Base-by-base conservation (phyloP, 2,888 invertebrate species). In the Hemithea aestivaria region DNA sequence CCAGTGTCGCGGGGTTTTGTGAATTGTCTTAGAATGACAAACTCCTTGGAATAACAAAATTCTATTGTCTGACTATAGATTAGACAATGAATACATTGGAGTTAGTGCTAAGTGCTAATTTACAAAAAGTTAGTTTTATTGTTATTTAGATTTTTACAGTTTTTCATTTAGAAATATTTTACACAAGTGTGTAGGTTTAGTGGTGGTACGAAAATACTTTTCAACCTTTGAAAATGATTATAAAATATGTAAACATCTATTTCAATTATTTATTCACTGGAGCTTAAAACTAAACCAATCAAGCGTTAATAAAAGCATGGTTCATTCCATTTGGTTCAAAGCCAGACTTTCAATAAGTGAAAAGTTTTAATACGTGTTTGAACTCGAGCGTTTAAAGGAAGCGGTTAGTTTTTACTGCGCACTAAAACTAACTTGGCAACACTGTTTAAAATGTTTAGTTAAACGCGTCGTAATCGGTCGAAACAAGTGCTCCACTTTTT, bases 371-470 rank as follows among this genome's bases (percentile, higher is more conserved):
- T 40, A 27, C 34, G 37, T 35, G 32, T 39, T 46, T 40, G 41
- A 46, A 42, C 33, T 31, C 6, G 29, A 36, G 40, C 44, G 24
- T 45, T 44, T 35, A 35, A 51, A 58, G 60, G 56, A 59, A 59
- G 48, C 45, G 55, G 61, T 52, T 46, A 51, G 48, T 32, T 53
- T 62, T 63, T 61, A 62, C 54, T 51, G 49, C 50, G 56, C 47
- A 35, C 48, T 62, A 41, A 60, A 63, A 61, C 53, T 59, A 35
- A 46, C 45, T 53, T 57, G 57, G 57, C 57, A 51, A 50, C 55
- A 53, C 50, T 51, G 36, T 56, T 58, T 51, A 51, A 57, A 57
- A 35, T 36, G 42, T 40, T 43, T 16, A 16, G 16, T 16, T 16
- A 4, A 16, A 16, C 16, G 16, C 16, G 16, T 16, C 16, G 16